A percentile compares a stretch with the other conserved stretches of the same genome.
Evolutionary conservation across 1,140 invertebrate species (phyloP).

Genomic region (Thaumetopoea pityocampa): DNA sequence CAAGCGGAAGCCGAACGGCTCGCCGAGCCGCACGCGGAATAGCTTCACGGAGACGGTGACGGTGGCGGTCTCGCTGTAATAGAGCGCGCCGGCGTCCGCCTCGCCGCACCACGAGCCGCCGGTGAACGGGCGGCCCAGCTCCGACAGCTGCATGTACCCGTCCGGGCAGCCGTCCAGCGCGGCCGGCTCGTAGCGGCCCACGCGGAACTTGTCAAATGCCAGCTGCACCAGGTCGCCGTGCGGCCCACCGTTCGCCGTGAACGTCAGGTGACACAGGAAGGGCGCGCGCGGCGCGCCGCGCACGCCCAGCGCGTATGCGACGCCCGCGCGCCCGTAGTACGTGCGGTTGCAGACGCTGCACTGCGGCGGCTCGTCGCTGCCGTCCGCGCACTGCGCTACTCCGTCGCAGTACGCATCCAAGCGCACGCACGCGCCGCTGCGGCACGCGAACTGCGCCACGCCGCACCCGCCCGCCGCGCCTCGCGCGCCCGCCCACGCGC

Average conservation of each 20-base stretch:
- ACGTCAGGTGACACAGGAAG: constrained; percentile 91
- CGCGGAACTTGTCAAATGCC: constrained; percentile 88
- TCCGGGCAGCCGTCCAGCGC: constrained; percentile 85
- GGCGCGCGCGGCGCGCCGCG: constrained; percentile 84
- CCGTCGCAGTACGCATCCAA: constrained; percentile 91
- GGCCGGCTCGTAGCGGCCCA: constrained; percentile 83
- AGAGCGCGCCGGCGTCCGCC: constrained; percentile 84
- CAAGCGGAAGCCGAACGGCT: constrained; percentile 85
- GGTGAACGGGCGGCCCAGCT: constrained; percentile 87
- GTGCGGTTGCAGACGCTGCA: constrained; percentile 92
- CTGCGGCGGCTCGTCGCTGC: constrained; percentile 87
- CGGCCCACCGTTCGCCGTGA: constrained; percentile 89
- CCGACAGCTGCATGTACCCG: constrained; percentile 89
- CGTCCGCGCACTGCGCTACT: constrained; percentile 87
- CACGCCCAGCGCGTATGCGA: constrained; percentile 86
- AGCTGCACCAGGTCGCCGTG: constrained; percentile 91
- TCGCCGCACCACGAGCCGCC: constrained; percentile 89
- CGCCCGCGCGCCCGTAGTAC: constrained; percentile 90
- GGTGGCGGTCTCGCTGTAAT: constrained; percentile 90
- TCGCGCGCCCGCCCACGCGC: constrained; percentile 78
- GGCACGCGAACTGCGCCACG: constrained; percentile 89
- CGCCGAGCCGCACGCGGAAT: constrained; percentile 80
- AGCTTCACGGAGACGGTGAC: constrained; percentile 87
- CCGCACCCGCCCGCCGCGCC: constrained; percentile 77
- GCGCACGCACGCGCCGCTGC: constrained; percentile 87